Evolutionary conservation across 2,113 vertebrate species (phyloP), one percentile per base, ranked within the genome.

Genomic region (Nyctereutes procyonoides): DNA sequence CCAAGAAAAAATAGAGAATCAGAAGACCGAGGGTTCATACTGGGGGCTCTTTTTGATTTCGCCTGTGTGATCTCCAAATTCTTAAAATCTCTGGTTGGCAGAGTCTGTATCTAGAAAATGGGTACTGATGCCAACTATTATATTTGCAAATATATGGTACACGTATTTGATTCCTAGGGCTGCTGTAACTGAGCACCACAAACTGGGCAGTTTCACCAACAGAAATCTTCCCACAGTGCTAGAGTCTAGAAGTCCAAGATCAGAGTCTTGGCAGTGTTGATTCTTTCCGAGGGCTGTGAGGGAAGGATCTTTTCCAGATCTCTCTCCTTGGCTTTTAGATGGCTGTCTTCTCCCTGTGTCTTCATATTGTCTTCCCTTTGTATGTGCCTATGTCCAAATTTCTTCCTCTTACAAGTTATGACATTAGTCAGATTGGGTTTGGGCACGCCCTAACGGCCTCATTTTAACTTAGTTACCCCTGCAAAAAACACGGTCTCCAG

Each of bases 391-490:
- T 79, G 48, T 89, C 58, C 26, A 58, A 17, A 96, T 67, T 87
- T 60, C 28, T 26, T 87, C 60, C 3, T 74, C 14, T 77, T 81
- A 56, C 3, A 85, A 94, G 67, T 30, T 76, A 76, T 30, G 28
- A 92, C 13, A 11, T 58, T 60, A 67, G 17, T 85, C 58, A 15
- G 26, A 12, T 19, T 83, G 55, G 28, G 28, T 63, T 73, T 63
- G 53, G 17, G 10, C 43, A 48, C 28, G 30, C 26, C 16, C 9
- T 79, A 2, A 48, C 89, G 87, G 77, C 16, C 60, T 80, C 30
- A 82, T 96, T 73, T 91, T 84, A 88, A 74, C 22, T 93, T 82
- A 82, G 58, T 77, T 90, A 60, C 60, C 53, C 14, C 8, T 86
- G 24, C 56, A 35, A 26, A 79, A 93, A 56, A 55, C n/a, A n/a